phyloP scores from a whole-genome alignment of 2,113 vertebrate genomes.

The Spheniscus mendiculus region DNA sequence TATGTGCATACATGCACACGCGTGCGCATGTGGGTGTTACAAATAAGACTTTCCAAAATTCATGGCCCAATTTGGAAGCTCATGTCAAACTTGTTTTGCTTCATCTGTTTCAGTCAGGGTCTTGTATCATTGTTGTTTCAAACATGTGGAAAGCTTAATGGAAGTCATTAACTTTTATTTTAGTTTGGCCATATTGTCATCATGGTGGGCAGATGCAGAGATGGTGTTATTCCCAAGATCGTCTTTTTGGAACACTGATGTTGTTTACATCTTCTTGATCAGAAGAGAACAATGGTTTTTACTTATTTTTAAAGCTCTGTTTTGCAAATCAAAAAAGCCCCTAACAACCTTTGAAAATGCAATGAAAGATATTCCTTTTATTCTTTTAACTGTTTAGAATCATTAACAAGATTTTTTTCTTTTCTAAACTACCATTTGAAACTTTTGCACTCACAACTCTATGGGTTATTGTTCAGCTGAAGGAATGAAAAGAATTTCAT shows the following conservation, averaged over 20 bases:
- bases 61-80: conserved; percentile 63
- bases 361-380: conserved; percentile 38
- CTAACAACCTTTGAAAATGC: conserved; percentile 50
- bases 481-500: conserved; percentile 69
- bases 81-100: conserved; percentile 66
- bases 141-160: conserved; percentile 73
- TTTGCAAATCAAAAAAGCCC: conserved; percentile 40
- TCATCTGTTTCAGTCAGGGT: conserved; percentile 57
- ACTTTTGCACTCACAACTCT: conserved; percentile 9
- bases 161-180: conserved; percentile 76
- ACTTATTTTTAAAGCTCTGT: conserved; percentile 57
- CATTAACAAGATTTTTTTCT: conserved; percentile 2
- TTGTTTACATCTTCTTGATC: conserved; percentile 68
- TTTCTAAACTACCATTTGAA: conserved; percentile 31
- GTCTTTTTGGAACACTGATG: conserved; percentile 61
- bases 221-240: conserved; percentile 67
- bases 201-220: conserved; percentile 65
- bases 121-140: conserved; percentile 67
- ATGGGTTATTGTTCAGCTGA: conserved; percentile 41
- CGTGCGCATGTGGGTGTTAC: neutral
- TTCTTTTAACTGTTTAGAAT: conserved; percentile 51
- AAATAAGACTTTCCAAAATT: conserved; percentile 43
- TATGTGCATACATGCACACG: neutral
- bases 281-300: conserved; percentile 63
- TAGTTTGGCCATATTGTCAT: conserved; percentile 71